Evolutionary conservation across 2,888 invertebrate species (phyloP).

Genomic region (Diadegma fenestrale): DNA sequence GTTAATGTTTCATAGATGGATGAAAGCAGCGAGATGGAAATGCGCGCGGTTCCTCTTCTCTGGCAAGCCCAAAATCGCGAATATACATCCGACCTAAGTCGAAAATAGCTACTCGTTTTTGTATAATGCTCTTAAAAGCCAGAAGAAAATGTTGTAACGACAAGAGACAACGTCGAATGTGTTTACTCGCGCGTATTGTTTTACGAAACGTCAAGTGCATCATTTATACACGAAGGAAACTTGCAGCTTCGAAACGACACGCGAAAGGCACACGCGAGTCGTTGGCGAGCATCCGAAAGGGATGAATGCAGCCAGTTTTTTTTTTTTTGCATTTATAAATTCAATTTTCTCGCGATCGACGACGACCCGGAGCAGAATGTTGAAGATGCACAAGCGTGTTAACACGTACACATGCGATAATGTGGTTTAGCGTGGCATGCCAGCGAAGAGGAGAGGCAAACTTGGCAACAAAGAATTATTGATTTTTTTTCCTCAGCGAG

Average conservation of each 20-base stretch:
- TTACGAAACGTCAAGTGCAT: not conserved
- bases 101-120: not conserved
- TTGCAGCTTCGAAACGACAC: not conserved
- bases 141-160: constrained; percentile 26
- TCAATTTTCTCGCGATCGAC: constrained; percentile 43
- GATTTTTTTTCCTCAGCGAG: constrained; percentile 82
- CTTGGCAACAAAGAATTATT: constrained; percentile 84
- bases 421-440: constrained; percentile 81
- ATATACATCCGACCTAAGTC: constrained; percentile 51
- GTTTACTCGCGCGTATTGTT: not conserved
- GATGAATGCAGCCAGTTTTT: no score
- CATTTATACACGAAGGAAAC: not conserved
- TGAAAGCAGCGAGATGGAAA: constrained; percentile 65
- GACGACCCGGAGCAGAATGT: constrained; percentile 32
- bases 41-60: constrained; percentile 47
- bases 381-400: constrained; percentile 21
- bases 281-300: no score
- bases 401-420: constrained; percentile 72
- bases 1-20: constrained; percentile 65
- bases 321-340: not conserved
- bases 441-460: constrained; percentile 79
- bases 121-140: constrained; percentile 23
- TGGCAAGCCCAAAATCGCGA: constrained; percentile 54
- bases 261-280: not conserved
- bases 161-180: not conserved